Conservation (phyloP, 30 jellyfish, hydroid and myxozoan species). For the Aurelia coerulea region DNA sequence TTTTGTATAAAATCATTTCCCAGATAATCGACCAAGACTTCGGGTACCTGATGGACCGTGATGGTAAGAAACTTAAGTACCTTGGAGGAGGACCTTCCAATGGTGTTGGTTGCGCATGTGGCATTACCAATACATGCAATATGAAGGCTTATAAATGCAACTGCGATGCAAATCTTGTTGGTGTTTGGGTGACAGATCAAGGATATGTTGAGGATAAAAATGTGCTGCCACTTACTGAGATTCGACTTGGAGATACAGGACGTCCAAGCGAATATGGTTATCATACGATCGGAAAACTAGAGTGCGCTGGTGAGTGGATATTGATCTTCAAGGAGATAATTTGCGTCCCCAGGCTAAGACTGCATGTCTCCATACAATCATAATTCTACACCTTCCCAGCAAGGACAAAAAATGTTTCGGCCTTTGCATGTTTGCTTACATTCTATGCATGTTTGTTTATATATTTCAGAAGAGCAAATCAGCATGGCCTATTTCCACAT, state of each 20-base stretch:
- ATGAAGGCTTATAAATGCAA: conserved; percentile 16
- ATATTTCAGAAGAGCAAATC: no score
- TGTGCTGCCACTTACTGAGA: conserved; percentile 50
- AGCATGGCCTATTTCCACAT: no score
- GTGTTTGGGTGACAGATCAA: conserved; percentile 12
- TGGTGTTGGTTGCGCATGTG: conserved; percentile 72
- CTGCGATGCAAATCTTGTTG: conserved; percentile 38
- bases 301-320: conserved; percentile 36
- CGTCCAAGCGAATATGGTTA: conserved; percentile 22
- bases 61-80: background rate
- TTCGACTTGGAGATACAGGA: conserved; percentile 52
- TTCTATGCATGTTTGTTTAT: no score
- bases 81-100: conserved; percentile 63
- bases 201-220: conserved; percentile 42
- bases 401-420: no score
- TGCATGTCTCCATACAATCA: no score
- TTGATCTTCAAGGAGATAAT: no score
- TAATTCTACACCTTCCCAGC: no score
- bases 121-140: conserved; percentile 35
- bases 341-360: no score
- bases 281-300: conserved; percentile 48
- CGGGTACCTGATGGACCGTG: conserved; percentile 20
- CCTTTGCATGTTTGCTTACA: no score
- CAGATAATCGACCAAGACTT: background rate
- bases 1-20: no score